phyloP scores from a whole-genome alignment of 35 echinoderm and acorn worm genomes.

The Hemicentrotus pulcherrimus region DNA sequence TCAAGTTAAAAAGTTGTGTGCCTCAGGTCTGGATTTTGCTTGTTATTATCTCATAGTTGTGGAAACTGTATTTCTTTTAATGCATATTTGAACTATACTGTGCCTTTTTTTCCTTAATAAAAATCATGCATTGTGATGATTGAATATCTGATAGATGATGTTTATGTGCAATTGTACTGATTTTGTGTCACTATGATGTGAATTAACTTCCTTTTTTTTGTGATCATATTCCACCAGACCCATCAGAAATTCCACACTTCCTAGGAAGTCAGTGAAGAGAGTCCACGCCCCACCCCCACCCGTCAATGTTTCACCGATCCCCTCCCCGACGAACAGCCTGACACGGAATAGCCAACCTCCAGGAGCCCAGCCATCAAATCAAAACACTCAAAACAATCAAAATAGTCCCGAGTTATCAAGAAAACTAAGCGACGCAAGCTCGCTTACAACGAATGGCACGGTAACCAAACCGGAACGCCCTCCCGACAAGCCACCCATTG shows the following conservation, averaged over 20 bases:
- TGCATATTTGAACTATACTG: background rate
- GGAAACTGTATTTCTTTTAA: background rate
- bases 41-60: background rate
- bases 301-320: background rate
- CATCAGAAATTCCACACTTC: conserved; percentile 32
- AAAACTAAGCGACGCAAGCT: background rate
- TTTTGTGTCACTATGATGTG: background rate
- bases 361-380: background rate
- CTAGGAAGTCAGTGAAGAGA: conserved; percentile 49
- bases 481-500: conserved; percentile 30
- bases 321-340: conserved; percentile 34
- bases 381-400: conserved; percentile 9
- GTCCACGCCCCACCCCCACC: conserved; percentile 28
- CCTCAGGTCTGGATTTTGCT: background rate
- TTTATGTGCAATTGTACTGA: background rate
- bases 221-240: conserved; percentile 26
- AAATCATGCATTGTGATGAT: background rate
- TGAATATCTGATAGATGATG: background rate
- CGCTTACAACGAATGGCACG: conserved; percentile 18
- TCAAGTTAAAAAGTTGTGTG: background rate
- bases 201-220: background rate
- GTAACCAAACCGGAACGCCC: conserved; percentile 34
- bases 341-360: conserved; percentile 17
- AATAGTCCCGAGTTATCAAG: background rate
- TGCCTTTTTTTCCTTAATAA: background rate